Evolutionary conservation across 2,888 invertebrate species (phyloP), one percentile per base, ranked within the genome.

Genomic region (Drosophila dives): DNA sequence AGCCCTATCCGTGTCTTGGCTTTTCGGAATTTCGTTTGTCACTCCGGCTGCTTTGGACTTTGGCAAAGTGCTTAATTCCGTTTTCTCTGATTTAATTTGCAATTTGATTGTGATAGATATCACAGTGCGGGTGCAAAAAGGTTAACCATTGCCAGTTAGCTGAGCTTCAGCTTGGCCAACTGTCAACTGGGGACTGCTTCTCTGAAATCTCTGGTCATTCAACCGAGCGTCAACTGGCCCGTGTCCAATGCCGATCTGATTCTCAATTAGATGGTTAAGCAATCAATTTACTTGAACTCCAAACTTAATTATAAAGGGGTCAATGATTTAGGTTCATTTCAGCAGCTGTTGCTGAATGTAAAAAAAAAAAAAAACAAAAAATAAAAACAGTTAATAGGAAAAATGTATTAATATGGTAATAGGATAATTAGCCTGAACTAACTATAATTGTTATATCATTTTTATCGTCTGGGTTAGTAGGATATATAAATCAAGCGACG

Each of bases 81-180:
- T 82, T 75, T 75, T 75, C 77, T 68, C 83, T 86, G 85, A 87
- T 85, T 85, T 85, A 85, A 85, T 85, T 85, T 85, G 88, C 81
- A 85, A 85, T 85, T 85, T 86, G 88, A 87, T 88, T 85, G 88
- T 85, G 77, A 87, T 81, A 85, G 88, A 85, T 85, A 88, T 75
- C 79, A 75, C 62, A 87, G 76, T 68, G 76, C 71, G 67, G 72
- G 69, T 74, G 82, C 75, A 49, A 84, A 77, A 73, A 72, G 71
- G 60, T 64, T 68, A 65, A 26, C 45, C 59, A 23, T 60, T 58
- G 49, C 51, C 62, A 76, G 54, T 45, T 36, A 63, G 75, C 53
- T 60, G 64, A 11, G 42, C 45, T 51, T 15, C 53, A 49, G 51
- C 55, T 34, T 29, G 34, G 17, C 15, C 58, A 63, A 73, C 72